Evolutionary conservation across 2,888 invertebrate species (phyloP), one percentile per base, ranked within the genome.

Genomic region (Amphipyra berbera): DNA sequence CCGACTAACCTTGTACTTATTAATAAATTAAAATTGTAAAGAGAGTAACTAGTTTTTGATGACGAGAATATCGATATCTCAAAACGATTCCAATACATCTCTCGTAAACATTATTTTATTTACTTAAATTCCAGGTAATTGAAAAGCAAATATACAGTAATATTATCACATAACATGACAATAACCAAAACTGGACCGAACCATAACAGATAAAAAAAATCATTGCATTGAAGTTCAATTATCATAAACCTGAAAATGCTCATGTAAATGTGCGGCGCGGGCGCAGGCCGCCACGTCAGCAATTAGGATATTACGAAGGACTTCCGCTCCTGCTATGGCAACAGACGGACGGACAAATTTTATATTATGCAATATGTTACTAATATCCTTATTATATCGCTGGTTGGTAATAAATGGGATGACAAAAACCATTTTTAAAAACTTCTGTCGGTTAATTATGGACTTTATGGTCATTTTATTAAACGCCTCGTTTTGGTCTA

Each of bases 271-370:
- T 68, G 59, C 46, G n/a, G 45, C 15, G 27, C 37, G 10, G 37
- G 37, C 59, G 42, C 78, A 66, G 69, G 61, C 53, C 68, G 46
- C 68, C 59, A 76, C 78, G 79, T 82, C 79, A 86, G 50, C 76
- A 79, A 85, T 88, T 87, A 88, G 86, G 82, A 86, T 76, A 78
- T 78, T 69, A 78, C 76, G 83, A 88, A 88, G 86, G 82, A 87
- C 82, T 88, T 89, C 88, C 87, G 84, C 48, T 48, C 15, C 44
- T 46, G 27, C 37, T 53, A 53, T 60, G 73, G 67, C 58, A 78
- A 78, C 65, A 61, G 9, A 78, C 77, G 70, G 70, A 82, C 73
- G 73, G 58, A 71, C 78, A 30, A 6, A 53, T 37, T 41, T 40
- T 27, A 30, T 38, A 38, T 53, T 38, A 38, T 53, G 38, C 5